phyloP scores from a whole-genome alignment of 2,113 vertebrate genomes.

The Chionomys nivalis region DNA sequence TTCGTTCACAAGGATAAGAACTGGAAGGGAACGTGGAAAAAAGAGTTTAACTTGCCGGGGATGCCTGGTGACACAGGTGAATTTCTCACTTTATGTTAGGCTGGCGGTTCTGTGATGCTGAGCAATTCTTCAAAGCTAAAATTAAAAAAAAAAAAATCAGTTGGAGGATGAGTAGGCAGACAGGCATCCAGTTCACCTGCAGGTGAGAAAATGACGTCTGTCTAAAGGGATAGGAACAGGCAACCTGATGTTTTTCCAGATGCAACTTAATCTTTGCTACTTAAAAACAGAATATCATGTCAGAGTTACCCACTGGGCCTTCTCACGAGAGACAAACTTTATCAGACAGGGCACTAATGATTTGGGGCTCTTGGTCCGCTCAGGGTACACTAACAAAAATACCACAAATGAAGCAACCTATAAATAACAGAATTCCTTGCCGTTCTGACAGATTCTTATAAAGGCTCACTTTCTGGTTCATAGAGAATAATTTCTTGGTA shows the following conservation, averaged over 20 bases:
- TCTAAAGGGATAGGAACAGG: neutral
- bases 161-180: neutral
- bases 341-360: neutral
- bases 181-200: neutral
- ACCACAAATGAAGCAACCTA: neutral
- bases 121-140: conserved; percentile 62
- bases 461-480: neutral
- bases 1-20: conserved; percentile 67
- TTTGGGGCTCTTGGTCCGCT: neutral
- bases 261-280: conserved; percentile 25
- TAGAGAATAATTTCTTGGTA: neutral
- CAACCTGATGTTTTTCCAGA: conserved; percentile 34
- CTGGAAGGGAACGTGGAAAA: conserved; percentile 69
- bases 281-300: neutral
- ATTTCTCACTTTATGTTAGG: conserved; percentile 30
- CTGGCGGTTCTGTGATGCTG: conserved; percentile 16
- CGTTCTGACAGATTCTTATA: neutral
- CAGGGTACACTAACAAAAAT: neutral
- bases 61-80: conserved; percentile 16
- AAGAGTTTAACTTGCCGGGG: conserved; percentile 59
- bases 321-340: neutral
- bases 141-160: conserved; percentile 31
- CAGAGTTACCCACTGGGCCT: neutral
- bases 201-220: neutral
- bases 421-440: neutral